Evolutionary conservation across 1,140 invertebrate genomes (phyloP).

Genomic region (Aphis gossypii): DNA sequence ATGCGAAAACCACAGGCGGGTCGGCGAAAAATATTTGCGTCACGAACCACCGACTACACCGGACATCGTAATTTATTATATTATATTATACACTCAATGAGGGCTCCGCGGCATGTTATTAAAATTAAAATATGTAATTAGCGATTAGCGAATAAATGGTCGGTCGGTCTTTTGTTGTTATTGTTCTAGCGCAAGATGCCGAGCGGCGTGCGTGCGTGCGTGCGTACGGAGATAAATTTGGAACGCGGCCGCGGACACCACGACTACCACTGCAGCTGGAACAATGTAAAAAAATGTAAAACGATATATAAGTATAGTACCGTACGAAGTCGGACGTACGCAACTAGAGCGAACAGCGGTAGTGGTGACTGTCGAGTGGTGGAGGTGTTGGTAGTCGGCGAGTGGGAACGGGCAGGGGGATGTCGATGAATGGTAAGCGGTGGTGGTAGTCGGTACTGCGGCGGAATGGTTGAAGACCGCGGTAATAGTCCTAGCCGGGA

Average conservation of each 20-base stretch:
- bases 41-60: not conserved
- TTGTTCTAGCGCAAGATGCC: not conserved
- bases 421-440: not conserved
- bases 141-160: not conserved
- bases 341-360: not conserved
- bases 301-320: not conserved
- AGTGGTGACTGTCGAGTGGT: not conserved
- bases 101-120: no score
- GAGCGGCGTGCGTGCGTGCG: not conserved
- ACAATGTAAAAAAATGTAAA: constrained; percentile 10
- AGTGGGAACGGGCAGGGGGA: not conserved
- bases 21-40: not conserved
- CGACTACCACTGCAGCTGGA: not conserved
- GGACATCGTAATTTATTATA: no score
- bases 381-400: not conserved
- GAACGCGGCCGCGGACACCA: constrained; percentile 25
- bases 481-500: not conserved
- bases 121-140: no score
- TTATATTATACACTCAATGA: no score
- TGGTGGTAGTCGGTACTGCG: not conserved
- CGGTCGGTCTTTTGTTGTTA: constrained; percentile 11
- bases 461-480: not conserved
- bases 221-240: not conserved
- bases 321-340: not conserved
- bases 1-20: not conserved